Evolutionary conservation across 2,113 vertebrate species (phyloP), one percentile per base, ranked within the genome.

Genomic region (Epinephelus lanceolatus): DNA sequence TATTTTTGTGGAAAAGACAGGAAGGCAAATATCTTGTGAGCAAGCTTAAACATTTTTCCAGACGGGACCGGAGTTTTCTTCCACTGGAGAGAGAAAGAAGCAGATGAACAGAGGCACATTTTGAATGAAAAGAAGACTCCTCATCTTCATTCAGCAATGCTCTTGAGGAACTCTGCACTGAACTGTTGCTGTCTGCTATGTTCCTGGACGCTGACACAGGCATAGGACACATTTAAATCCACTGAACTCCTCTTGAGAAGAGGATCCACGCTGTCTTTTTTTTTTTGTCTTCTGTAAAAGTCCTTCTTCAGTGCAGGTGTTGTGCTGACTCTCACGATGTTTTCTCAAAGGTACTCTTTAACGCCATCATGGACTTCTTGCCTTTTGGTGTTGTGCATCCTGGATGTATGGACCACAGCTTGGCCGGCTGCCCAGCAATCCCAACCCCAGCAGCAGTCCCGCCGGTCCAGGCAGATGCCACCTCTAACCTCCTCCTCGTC

Each of bases 241-340:
- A 65, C 47, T 68, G 73, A 85, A 45, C 70, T 79, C 25, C 63
- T 82, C 73, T 21, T 53, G 15, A 74, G 40, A 69, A 74, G 78
- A 81, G 69, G 74, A 66, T 70, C 73, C 40, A 68, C 71, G 0
- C 9, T n/a, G 51, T 75, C 72, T 60, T 42, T 76, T 21, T 33
- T 6, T 30, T 30, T 30, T 30, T 30, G 4, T 30, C 18, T 1
- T 40, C 45, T 18, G 10, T 23, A n/a, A n/a, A 42, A 77, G 30
- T 57, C 45, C 27, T 15, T 78, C 53, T 15, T 47, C 61, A n/a
- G 78, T 19, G 33, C 76, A 84, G 59, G 78, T 88, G 74, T 76
- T 76, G 71, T 73, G 53, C 66, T 56, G 83, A 76, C 75, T 76
- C 59, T 83, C 81, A 74, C 63, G 21, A 95, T 96, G 95, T 89